Percentiles rank a stretch among this genome's conserved stretches.
Conservation (phyloP, 2,797 vertebrate genomes). For the Ficedula albicollis region DNA sequence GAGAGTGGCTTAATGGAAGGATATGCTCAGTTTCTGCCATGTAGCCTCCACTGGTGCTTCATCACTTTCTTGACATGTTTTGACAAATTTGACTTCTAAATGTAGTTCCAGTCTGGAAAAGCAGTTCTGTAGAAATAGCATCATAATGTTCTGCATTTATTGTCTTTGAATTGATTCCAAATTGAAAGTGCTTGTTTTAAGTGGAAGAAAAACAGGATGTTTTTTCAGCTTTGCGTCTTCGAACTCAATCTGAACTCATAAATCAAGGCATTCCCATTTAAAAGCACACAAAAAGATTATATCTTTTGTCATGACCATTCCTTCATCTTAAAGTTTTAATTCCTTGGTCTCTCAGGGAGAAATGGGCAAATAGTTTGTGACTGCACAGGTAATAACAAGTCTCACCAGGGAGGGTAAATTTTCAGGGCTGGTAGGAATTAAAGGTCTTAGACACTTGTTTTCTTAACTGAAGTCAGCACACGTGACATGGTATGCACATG, state of each 20-base stretch:
- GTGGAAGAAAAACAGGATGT: neutral
- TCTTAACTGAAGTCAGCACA: neutral
- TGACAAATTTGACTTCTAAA: conserved; percentile 38
- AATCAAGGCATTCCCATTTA: neutral
- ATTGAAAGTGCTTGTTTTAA: neutral
- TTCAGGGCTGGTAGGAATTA: neutral
- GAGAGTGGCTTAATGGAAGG: neutral
- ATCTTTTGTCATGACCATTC: neutral
- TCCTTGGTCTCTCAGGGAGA: neutral
- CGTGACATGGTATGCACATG: neutral
- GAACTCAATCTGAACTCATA: neutral
- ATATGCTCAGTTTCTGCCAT: neutral
- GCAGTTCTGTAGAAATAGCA: neutral
- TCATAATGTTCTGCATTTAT: neutral
- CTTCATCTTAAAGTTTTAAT: neutral
- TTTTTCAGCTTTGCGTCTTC: neutral
- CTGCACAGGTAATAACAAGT: neutral
- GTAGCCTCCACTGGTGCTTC: neutral
- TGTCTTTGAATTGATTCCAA: conserved; percentile 13
- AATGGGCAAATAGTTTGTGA: neutral
- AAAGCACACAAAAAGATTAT: rapidly evolving
- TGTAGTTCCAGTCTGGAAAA: conserved; percentile 10
- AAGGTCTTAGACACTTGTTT: neutral
- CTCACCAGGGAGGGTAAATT: neutral
- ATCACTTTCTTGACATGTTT: conserved; percentile 16